Percentiles rank a stretch among this genome's conserved stretches.
Evolutionary conservation across 2,113 vertebrate genomes (phyloP).

Genomic region (Gambusia holbrooki): DNA sequence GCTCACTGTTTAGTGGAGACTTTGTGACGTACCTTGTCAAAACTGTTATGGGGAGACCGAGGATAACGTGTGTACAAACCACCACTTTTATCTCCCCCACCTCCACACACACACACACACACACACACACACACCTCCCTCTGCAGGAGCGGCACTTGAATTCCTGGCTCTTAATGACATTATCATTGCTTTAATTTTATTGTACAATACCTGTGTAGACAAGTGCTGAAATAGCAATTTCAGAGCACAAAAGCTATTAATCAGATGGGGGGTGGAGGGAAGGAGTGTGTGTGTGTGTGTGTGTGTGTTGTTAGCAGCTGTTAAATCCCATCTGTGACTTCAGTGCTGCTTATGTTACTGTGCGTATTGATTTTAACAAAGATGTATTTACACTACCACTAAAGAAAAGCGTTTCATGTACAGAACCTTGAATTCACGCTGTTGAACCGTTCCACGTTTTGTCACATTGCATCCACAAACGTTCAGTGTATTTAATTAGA

Average conservation of each 20-base stretch:
- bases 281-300: too few species aligned
- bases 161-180: neutral
- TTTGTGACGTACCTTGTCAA: neutral
- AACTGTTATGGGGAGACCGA: neutral
- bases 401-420: neutral
- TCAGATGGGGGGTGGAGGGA: neutral
- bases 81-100: neutral
- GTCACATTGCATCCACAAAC: neutral
- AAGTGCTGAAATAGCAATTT: slow-evolving; percentile 12
- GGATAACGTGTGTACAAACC: neutral
- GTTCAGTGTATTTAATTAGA: neutral
- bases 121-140: neutral
- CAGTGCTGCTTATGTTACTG: slow-evolving; percentile 1
- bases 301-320: slow-evolving; percentile 14
- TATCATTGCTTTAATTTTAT: slow-evolving; percentile 19
- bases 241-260: slow-evolving; percentile 15
- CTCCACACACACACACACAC: too few species aligned
- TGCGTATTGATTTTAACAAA: slow-evolving; percentile 1
- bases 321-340: slow-evolving; percentile 23
- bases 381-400: rapidly evolving
- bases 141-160: neutral
- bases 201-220: slow-evolving; percentile 15
- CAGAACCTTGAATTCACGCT: neutral
- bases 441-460: neutral
- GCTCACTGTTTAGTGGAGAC: neutral